phyloP scores from a whole-genome alignment of 2,888 invertebrate species.

The Tholera decimalis region DNA sequence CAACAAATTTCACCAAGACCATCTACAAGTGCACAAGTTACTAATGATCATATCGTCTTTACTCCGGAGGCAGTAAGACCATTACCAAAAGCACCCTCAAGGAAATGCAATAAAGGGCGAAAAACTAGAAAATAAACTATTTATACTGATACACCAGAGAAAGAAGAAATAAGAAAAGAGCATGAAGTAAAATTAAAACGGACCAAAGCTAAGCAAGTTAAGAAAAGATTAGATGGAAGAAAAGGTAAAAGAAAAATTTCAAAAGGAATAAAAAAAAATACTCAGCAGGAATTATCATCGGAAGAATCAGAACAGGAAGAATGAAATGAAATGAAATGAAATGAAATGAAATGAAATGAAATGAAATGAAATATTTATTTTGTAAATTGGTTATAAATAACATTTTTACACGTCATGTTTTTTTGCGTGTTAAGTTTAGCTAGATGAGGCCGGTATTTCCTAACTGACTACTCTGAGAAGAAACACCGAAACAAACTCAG shows the following conservation, averaged over 20 bases:
- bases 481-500: too few relatives aligned
- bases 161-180: constrained; percentile 54
- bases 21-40: too few relatives aligned
- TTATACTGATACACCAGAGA: constrained; percentile 60
- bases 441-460: too few relatives aligned
- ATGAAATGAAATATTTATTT: too few relatives aligned
- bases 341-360: too few relatives aligned
- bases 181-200: constrained; percentile 43
- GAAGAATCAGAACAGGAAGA: neutral
- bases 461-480: too few relatives aligned
- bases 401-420: too few relatives aligned
- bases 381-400: too few relatives aligned
- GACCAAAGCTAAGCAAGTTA: constrained; percentile 40
- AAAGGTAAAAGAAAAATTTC: neutral
- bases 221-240: constrained; percentile 1
- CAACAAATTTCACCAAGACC: too few relatives aligned
- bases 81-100: constrained; percentile 2
- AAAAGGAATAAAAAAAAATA: neutral
- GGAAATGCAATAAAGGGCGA: constrained; percentile 15
- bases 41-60: too few relatives aligned
- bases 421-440: too few relatives aligned
- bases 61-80: constrained; percentile 2
- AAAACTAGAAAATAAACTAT: constrained; percentile 54
- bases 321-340: too few relatives aligned
- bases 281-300: neutral